Conservation (phyloP, 2,797 vertebrate species). For the Thamnophis elegans region DNA sequence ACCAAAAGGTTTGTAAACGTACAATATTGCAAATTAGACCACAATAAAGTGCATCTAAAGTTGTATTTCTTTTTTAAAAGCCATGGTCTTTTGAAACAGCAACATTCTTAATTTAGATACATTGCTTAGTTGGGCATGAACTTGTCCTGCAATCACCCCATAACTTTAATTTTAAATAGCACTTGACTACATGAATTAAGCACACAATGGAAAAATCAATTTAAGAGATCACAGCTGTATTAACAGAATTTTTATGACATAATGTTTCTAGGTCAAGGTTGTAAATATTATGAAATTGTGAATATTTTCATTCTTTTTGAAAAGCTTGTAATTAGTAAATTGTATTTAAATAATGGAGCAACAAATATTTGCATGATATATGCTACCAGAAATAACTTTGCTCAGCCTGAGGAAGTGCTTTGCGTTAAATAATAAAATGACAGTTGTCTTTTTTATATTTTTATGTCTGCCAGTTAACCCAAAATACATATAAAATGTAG, state of each 20-base stretch:
- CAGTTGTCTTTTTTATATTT: slow-evolving; percentile 38
- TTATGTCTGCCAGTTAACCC: slow-evolving; percentile 46
- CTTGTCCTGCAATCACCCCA: slow-evolving; percentile 36
- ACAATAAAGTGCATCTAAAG: slow-evolving; percentile 25
- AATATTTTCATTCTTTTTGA: slow-evolving; percentile 24
- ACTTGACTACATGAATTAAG: not conserved
- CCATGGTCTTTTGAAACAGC: not conserved
- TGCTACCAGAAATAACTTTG: slow-evolving; percentile 36
- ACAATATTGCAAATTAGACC: not conserved
- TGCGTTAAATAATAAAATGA: slow-evolving; percentile 49
- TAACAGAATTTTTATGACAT: not conserved
- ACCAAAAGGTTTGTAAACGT: not conserved
- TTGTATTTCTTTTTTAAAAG: not conserved
- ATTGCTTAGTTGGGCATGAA: not conserved
- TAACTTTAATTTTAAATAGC: not conserved
- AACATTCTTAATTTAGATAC: slow-evolving; percentile 15
- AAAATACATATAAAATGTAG: slow-evolving; percentile 55
- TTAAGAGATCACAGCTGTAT: not conserved
- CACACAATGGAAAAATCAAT: not conserved
- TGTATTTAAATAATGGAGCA: slow-evolving; percentile 32
- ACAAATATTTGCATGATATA: slow-evolving; percentile 18
- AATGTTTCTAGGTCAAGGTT: slow-evolving; percentile 6
- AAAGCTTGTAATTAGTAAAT: slow-evolving; percentile 23
- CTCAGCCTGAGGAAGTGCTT: slow-evolving; percentile 40
- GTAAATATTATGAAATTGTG: not conserved